Evolutionary conservation across 30 jellyfish, hydroid and myxozoan species (phyloP).

Genomic region (Cassiopea andromeda): DNA sequence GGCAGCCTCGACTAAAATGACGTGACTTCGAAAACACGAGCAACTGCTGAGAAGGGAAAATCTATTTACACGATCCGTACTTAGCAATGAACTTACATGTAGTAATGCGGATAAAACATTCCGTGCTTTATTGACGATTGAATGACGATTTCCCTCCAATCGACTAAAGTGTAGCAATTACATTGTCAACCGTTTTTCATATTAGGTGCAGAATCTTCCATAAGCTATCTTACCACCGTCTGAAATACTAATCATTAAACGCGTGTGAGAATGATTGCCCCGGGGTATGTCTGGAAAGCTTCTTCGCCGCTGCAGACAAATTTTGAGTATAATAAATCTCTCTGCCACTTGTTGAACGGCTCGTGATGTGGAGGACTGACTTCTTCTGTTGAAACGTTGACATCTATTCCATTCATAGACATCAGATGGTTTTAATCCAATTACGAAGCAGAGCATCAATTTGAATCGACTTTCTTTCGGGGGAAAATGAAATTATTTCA

Average conservation of each 20-base stretch:
- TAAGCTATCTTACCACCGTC: background rate
- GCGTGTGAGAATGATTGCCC: background rate
- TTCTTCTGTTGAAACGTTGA: background rate
- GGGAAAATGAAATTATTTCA: background rate
- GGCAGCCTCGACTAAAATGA: background rate
- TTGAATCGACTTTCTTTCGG: background rate
- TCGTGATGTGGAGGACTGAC: background rate
- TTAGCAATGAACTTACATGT: background rate
- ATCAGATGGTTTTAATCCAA: constrained; percentile 2
- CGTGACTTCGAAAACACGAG: constrained; percentile 11
- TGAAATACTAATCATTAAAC: background rate
- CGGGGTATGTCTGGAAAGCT: background rate
- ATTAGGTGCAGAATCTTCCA: background rate
- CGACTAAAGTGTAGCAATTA: background rate
- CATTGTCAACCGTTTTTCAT: background rate
- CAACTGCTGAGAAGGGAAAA: background rate
- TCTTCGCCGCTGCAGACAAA: background rate
- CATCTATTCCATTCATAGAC: background rate
- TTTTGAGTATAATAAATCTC: background rate
- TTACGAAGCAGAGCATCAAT: background rate
- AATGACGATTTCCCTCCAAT: background rate
- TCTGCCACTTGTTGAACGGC: background rate
- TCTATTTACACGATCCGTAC: background rate
- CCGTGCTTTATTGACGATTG: constrained; percentile 3
- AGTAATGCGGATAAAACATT: constrained; percentile 9